Conservation (phyloP, 1,140 invertebrate species). For the Bombus ignitus region DNA sequence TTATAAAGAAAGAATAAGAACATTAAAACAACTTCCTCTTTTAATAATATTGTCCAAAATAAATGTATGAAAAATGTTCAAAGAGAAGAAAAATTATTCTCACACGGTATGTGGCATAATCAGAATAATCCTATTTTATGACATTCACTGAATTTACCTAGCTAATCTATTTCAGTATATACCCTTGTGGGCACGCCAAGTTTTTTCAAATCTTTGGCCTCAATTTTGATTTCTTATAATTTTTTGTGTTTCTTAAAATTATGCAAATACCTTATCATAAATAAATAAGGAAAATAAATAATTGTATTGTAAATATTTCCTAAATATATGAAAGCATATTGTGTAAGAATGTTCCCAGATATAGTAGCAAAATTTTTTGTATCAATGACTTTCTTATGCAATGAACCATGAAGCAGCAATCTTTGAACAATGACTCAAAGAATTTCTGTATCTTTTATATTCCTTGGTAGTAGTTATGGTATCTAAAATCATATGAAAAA, state of each 20-base stretch:
- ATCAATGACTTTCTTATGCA: constrained; percentile 38
- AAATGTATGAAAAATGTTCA: background rate
- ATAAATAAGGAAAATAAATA: background rate
- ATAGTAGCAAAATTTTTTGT: background rate
- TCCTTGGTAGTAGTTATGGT: background rate
- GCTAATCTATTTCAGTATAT: constrained; percentile 79
- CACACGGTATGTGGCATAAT: constrained; percentile 73
- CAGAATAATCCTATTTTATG: constrained; percentile 67
- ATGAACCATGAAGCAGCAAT: constrained; percentile 26
- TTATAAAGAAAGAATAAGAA: background rate
- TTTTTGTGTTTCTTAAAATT: background rate
- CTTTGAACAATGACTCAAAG: background rate
- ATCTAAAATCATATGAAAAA: background rate
- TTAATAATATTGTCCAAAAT: background rate
- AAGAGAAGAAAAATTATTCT: background rate
- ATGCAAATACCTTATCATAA: background rate
- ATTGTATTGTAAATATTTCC: background rate
- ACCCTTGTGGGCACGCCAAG: constrained; percentile 41
- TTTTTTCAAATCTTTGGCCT: constrained; percentile 43
- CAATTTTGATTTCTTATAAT: background rate
- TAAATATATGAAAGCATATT: background rate
- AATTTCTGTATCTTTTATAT: background rate
- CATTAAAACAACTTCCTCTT: background rate
- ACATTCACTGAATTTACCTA: constrained; percentile 64
- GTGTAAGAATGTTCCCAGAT: background rate